Evolutionary conservation across 2,113 vertebrate species (phyloP).

Genomic region (Saccopteryx bilineata): DNA sequence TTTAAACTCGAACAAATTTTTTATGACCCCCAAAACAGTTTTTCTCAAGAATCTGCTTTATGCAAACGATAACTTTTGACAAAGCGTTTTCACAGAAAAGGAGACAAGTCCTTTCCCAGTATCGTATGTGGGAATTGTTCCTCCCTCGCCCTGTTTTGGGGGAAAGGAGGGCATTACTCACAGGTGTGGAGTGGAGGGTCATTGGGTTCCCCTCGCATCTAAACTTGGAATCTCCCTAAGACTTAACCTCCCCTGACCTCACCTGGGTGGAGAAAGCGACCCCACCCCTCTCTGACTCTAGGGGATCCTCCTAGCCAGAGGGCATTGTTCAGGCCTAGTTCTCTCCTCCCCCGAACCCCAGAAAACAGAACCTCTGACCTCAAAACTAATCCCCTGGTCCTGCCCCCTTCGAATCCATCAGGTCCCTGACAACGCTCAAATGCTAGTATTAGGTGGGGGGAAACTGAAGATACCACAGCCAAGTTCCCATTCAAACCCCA

Average conservation of each 20-base stretch:
- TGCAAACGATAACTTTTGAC: slow-evolving; percentile 81
- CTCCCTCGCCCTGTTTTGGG: slow-evolving; percentile 27
- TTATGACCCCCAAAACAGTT: slow-evolving; percentile 59
- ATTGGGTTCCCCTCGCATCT: neutral
- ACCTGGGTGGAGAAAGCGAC: neutral
- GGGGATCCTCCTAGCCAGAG: neutral
- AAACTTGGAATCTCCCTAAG: neutral
- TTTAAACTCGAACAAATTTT: slow-evolving; percentile 65
- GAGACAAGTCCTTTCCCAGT: slow-evolving; percentile 72
- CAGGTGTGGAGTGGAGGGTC: neutral
- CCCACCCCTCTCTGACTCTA: neutral
- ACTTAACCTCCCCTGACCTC: slow-evolving; percentile 27
- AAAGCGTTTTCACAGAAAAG: slow-evolving; percentile 82
- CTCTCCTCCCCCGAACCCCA: neutral
- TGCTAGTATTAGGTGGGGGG: neutral
- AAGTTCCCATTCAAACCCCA: neutral
- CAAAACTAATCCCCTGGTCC: slow-evolving; percentile 80
- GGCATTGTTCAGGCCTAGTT: slow-evolving; percentile 48
- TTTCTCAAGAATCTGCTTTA: slow-evolving; percentile 68
- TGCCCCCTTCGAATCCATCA: slow-evolving; percentile 80
- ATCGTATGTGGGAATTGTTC: slow-evolving; percentile 23
- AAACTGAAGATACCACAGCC: neutral
- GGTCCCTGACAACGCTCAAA: slow-evolving; percentile 74
- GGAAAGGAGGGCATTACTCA: neutral
- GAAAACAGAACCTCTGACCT: slow-evolving; percentile 83